Conservation (phyloP, 2,888 invertebrate genomes). For the Serripes groenlandicus region DNA sequence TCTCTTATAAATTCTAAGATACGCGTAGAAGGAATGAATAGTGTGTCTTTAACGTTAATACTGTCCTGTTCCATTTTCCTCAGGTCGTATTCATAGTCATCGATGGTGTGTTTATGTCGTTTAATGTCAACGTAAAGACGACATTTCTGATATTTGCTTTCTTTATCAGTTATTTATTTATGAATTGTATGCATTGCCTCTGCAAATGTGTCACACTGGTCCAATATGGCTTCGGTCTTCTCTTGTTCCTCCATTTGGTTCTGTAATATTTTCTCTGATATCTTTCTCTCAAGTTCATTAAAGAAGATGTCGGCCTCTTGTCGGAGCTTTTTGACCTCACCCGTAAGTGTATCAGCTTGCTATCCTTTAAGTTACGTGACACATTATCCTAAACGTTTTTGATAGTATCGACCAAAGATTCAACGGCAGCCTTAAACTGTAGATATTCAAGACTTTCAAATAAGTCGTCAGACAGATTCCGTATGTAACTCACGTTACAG, state of each 20-base stretch:
- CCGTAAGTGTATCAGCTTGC: neutral
- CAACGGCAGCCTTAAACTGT: neutral
- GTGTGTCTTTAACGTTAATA: neutral
- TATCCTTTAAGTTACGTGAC: neutral
- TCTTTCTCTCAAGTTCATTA: neutral
- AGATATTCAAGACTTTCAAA: neutral
- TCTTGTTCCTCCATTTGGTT: neutral
- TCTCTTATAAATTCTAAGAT: neutral
- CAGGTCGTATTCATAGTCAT: neutral
- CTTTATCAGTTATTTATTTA: neutral
- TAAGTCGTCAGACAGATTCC: neutral
- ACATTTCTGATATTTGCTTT: neutral
- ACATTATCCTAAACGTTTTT: neutral
- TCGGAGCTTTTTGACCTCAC: neutral
- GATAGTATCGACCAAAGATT: neutral
- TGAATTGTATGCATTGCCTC: neutral
- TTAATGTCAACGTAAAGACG: neutral
- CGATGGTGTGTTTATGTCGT: neutral
- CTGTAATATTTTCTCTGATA: neutral
- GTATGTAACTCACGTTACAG: conserved; percentile 9
- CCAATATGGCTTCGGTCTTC: neutral
- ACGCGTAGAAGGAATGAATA: neutral
- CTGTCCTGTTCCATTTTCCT: neutral
- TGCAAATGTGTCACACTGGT: neutral
- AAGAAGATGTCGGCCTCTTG: neutral